These are phyloP conservation scores for Glossophaga mutica DNA, from an alignment of 2,797 vertebrate genomes.

Conservation along the genomic window DNA sequence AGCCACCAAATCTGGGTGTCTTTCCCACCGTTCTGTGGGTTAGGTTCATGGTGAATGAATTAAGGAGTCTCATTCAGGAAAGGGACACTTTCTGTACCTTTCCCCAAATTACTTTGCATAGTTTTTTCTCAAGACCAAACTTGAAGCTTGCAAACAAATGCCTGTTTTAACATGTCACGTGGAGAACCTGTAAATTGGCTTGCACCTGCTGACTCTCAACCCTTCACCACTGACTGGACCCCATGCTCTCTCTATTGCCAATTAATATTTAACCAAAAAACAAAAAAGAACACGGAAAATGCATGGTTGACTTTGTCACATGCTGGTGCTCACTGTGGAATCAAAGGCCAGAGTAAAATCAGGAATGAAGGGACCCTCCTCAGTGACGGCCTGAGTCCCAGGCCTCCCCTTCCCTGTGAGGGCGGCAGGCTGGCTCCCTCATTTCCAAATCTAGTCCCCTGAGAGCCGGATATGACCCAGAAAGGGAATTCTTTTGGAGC, in stretches of 20 bases:
- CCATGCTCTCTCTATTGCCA: not conserved
- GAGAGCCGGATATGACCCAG: no score
- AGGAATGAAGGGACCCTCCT: not conserved
- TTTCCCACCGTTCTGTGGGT: not conserved
- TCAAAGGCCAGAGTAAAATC: not conserved
- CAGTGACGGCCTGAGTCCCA: not conserved
- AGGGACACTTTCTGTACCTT: not conserved
- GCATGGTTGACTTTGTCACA: not conserved
- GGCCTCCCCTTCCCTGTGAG: not conserved
- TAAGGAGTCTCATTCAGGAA: not conserved
- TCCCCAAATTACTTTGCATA: not conserved
- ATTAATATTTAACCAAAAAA: constrained; percentile 21
- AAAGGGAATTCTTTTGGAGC: not conserved
- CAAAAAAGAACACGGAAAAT: not conserved
- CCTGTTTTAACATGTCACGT: not conserved
- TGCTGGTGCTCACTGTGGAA: not conserved
- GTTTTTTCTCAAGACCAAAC: not conserved
- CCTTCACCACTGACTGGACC: not conserved
- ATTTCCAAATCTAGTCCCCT: not conserved
- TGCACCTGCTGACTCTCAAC: not conserved
- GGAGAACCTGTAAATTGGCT: not conserved
- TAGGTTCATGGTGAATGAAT: not conserved
- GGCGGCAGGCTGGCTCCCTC: not conserved
- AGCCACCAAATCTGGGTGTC: not conserved
- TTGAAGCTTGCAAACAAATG: constrained; percentile 1